Base-by-base conservation (phyloP, 2,113 vertebrate species). In the Phrynosoma platyrhinos region DNA sequence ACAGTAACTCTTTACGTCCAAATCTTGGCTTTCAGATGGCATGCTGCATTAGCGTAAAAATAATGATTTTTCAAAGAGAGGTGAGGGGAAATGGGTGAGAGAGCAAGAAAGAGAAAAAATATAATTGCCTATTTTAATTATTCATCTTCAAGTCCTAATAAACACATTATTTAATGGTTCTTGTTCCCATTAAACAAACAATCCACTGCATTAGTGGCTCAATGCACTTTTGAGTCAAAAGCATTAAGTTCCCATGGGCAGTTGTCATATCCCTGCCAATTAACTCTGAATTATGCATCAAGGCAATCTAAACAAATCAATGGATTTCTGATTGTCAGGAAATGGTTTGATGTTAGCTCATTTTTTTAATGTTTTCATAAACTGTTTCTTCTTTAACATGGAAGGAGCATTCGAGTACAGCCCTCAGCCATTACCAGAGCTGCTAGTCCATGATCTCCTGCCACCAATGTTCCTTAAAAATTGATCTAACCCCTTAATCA, bases 31-130 rank as follows among this genome's bases (percentile, higher is more conserved):
- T 88, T 94, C 82, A 94, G 87, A 92, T 92, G 92, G 88, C 91
- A 87, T 94, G 21, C 95, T 96, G 95, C 82, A 93, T 94, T 83
- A 91, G 93, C 88, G 93, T n/a, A 78, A 93, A 95, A 94, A 95
- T 80, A 81, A 77, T 14, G 74, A 30, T 91, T 74, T 87, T 79
- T 92, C 93, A 92, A 89, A 82, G 64, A 85, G 64, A 71, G 92
- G 30, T 21, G 52, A 87, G 12, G 79, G 32, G 75, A 90, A 27
- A 1, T 86, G 69, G 55, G 79, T 36, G 55, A 87, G 55, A 87
- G 42, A 81, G 91, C 92, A 83, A 80, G 42, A 88, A 23, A 82
- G 62, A 68, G 40, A 80, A 53, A 52, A 76, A 68, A 58, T 88
- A 76, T 83, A 71, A 88, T 83, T 81, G 30, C 78, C 75, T 77